These are phyloP conservation scores for Caenorhabditis inopinata DNA, from an alignment of 1,140 invertebrate species.

Conservation along the genomic window DNA sequence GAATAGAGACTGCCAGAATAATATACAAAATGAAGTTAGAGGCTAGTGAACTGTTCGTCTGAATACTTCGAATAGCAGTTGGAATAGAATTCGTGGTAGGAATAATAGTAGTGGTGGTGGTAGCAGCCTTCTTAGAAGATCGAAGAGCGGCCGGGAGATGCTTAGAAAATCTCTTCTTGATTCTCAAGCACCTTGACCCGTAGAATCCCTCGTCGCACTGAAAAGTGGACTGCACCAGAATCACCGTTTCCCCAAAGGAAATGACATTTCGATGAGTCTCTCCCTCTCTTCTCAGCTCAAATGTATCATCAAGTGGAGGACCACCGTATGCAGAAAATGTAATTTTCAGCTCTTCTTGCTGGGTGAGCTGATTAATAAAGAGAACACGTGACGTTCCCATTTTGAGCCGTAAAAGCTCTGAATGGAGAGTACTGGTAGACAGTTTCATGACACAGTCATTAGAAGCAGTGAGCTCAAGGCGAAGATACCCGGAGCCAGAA, in stretches of 20 bases:
- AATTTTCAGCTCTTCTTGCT: neutral
- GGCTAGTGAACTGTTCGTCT: too few species aligned
- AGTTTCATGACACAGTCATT: neutral
- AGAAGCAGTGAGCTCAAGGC: neutral
- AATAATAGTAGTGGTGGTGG: neutral
- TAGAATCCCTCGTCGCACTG: neutral
- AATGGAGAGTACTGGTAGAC: neutral
- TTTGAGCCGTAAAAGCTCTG: neutral
- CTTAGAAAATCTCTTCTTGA: too few species aligned
- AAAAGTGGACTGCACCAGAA: neutral
- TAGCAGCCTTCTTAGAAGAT: too few species aligned
- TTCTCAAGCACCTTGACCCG: neutral
- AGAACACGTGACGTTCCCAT: neutral
- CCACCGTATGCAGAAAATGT: neutral
- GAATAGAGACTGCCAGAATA: too few species aligned
- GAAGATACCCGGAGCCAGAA: neutral
- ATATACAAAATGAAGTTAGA: too few species aligned
- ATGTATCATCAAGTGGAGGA: neutral
- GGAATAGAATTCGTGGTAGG: too few species aligned
- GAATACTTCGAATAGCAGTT: too few species aligned
- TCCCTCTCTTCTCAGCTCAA: neutral
- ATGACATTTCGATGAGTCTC: neutral
- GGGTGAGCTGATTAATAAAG: neutral
- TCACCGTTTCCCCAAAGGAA: neutral
- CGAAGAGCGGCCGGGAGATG: too few species aligned